Evolutionary conservation across 2,888 invertebrate genomes (phyloP), one percentile per base, ranked within the genome.

Genomic region (Laspeyria flexula): DNA sequence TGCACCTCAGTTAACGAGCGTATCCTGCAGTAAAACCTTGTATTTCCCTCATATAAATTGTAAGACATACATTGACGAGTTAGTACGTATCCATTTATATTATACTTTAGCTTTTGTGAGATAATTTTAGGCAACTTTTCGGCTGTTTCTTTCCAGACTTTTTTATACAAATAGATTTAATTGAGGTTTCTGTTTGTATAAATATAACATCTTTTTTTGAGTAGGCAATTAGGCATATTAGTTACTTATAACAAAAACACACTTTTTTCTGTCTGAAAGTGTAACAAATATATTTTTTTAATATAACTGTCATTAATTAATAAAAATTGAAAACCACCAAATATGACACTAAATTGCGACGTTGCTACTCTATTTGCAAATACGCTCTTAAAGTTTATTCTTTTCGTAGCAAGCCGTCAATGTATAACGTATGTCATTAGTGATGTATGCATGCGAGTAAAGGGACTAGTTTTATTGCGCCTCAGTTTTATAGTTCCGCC

Each of bases 361-460:
- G n/a, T n/a, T n/a, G n/a, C n/a, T n/a, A n/a, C n/a, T n/a, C n/a
- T n/a, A n/a, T n/a, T n/a, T n/a, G n/a, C n/a, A n/a, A n/a, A n/a
- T n/a, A n/a, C n/a, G n/a, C n/a, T n/a, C n/a, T n/a, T n/a, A 21
- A 0, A 38, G 11, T 12, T 21, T 23, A 7, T 35, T 44, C 41
- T 7, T 10, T 18, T 27, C 33, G 9, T 38, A 44, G 30, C 12
- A n/a, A 70, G 53, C 65, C 53, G 62, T 65, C 79, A 53, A 75
- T 81, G 79, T 65, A 76, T 55, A 53, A 55, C 51, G 65, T 56
- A 74, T 65, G 71, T 88, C 85, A 88, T 89, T 88, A 88, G 88
- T 81, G 83, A 88, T 88, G 88, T 86, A 89, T 89, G 88, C 86
- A 84, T 77, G 78, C 81, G 77, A 52, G 72, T 76, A 73, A 81